A percentile compares a stretch with the other conserved stretches of the same genome.
phyloP scores from a whole-genome alignment of 2,888 invertebrate species.

The Mayetiola destructor region DNA sequence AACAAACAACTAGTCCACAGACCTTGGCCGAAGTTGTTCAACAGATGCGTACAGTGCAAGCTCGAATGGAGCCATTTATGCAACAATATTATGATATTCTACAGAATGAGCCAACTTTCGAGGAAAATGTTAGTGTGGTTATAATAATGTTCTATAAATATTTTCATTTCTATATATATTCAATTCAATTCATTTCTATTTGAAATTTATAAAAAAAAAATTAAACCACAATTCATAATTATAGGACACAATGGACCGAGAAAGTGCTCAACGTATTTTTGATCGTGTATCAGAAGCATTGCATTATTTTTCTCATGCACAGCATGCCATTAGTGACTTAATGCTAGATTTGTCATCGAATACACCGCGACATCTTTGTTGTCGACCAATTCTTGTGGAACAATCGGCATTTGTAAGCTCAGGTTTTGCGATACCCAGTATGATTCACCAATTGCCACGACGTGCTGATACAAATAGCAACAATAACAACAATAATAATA shows the following conservation, averaged over 20 bases:
- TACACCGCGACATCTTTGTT: slow-evolving; percentile 53
- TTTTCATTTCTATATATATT: neutral
- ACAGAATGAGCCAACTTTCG: slow-evolving; percentile 43
- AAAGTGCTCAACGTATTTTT: slow-evolving; percentile 49
- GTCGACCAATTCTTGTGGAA: slow-evolving; percentile 56
- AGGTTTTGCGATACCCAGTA: slow-evolving; percentile 13
- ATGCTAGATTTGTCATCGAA: slow-evolving; percentile 53
- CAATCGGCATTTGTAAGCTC: slow-evolving; percentile 40
- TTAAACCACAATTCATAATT: neutral
- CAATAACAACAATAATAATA: slow-evolving; percentile 8
- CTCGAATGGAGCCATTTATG: slow-evolving; percentile 50
- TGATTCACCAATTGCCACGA: neutral
- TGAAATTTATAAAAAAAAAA: too few relatives aligned
- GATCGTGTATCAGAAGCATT: slow-evolving; percentile 64
- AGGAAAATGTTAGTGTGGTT: slow-evolving; percentile 25
- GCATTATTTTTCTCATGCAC: slow-evolving; percentile 76
- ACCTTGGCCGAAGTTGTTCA: slow-evolving; percentile 31
- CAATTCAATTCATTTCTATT: too few relatives aligned
- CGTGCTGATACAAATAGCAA: neutral
- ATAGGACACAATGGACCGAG: slow-evolving; percentile 35
- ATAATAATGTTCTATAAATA: neutral
- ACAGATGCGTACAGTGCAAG: slow-evolving; percentile 30
- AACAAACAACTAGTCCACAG: slow-evolving; percentile 31
- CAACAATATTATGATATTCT: slow-evolving; percentile 47
- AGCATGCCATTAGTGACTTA: slow-evolving; percentile 79